Evolutionary conservation across 1,140 invertebrate species (phyloP), one percentile per base, ranked within the genome.

Genomic region (Euglossa dilemma): DNA sequence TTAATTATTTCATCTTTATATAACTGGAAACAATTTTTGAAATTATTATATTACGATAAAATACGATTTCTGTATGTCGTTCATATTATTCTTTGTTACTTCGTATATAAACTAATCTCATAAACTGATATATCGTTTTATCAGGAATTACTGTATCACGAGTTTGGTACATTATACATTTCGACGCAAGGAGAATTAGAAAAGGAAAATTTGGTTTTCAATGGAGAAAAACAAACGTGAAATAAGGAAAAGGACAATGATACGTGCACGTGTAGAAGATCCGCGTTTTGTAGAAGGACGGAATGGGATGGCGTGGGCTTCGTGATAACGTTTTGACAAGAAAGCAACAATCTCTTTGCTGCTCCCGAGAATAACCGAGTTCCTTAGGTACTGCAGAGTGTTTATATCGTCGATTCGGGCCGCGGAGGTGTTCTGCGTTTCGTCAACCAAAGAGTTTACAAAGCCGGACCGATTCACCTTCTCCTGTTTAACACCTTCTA

Each of bases 401-500:
- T 85, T 85, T 85, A 85, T 71, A 83, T 73, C 72, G 79, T 75
- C 47, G 71, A 81, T 75, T 69, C 50, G 50, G 77, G 45, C 36
- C 59, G 45, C n/a, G 59, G 56, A 84, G 87, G 75, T 90, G 87
- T 87, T 91, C 90, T 91, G 90, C 78, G 54, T 59, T 91, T 74
- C 87, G 66, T 90, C 89, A 89, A 84, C 63, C 45, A 71, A 76
- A 85, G 85, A 89, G 89, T 90, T 89, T 89, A 90, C 83, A 77
- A 59, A 85, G 77, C 64, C 23, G 71, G 14, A 69, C 69, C 71
- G 71, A 74, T 74, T 71, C 72, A 82, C 83, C 73, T 76, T 74
- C 73, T 57, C 74, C 61, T 59, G 61, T 83, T 83, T 78, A 85
- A 83, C 84, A 85, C 84, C 80, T 85, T 77, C 59, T 25, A 56